Evolutionary conservation across 2,113 vertebrate species (phyloP).

Genomic region (Tachuris rubrigastra): DNA sequence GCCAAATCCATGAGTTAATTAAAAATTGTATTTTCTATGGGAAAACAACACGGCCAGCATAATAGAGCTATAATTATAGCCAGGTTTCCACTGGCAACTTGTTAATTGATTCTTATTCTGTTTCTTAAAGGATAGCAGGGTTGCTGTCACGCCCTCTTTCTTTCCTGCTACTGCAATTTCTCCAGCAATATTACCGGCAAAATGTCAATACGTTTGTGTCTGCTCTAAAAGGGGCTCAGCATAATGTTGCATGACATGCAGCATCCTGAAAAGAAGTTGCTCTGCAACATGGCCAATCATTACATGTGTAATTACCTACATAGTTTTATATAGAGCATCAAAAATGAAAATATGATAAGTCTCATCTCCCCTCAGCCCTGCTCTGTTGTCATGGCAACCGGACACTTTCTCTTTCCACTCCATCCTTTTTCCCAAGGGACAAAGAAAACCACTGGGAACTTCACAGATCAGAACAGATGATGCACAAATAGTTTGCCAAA

Average conservation of each 20-base stretch:
- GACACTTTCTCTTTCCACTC: not conserved
- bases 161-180: not conserved
- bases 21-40: constrained; percentile 52
- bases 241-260: not conserved
- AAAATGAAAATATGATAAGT: constrained; percentile 57
- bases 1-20: constrained; percentile 63
- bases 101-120: constrained; percentile 57
- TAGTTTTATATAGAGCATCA: constrained; percentile 56
- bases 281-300: not conserved
- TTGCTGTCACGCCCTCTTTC: constrained; percentile 31
- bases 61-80: constrained; percentile 62
- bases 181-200: not conserved
- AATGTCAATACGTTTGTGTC: not conserved
- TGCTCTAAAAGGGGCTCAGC: not conserved
- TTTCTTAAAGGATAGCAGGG: constrained; percentile 32
- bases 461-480: constrained; percentile 58
- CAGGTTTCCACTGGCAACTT: constrained; percentile 63
- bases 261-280: constrained; percentile 7
- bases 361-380: constrained; percentile 34
- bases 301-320: constrained; percentile 57
- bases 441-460: constrained; percentile 66
- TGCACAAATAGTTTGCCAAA: constrained; percentile 47
- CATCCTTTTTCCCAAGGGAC: constrained; percentile 21
- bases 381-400: constrained; percentile 63
- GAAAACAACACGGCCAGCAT: constrained; percentile 41